Conservation (phyloP, 1,140 invertebrate genomes). For the Latrodectus geometricus region DNA sequence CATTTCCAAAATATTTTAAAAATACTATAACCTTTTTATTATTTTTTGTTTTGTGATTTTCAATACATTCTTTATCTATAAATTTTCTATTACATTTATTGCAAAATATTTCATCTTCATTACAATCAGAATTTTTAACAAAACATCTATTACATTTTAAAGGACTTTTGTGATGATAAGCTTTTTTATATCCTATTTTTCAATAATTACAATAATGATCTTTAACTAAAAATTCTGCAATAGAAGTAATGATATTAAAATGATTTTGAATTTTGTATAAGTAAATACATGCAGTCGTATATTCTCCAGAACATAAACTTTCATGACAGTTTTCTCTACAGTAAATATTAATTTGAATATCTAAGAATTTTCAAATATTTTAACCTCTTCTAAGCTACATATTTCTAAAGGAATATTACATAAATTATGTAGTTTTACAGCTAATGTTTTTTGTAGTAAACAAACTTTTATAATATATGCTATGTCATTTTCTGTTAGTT, state of each 20-base stretch:
- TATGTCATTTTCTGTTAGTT: too few species aligned
- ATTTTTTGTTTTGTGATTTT: conserved; percentile 7
- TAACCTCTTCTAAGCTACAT: too few species aligned
- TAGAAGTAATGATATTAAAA: conserved; percentile 20
- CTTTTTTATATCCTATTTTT: conserved; percentile 6
- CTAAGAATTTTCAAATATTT: too few species aligned
- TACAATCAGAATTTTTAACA: too few species aligned
- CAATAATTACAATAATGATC: conserved; percentile 19
- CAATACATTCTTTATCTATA: conserved; percentile 2
- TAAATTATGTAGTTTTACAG: too few species aligned
- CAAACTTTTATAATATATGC: too few species aligned
- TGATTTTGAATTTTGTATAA: conserved; percentile 7
- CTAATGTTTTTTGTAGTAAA: too few species aligned
- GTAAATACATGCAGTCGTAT: not conserved
- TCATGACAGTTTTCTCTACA: conserved; percentile 23
- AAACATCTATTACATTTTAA: conserved; percentile 30
- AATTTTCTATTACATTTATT: too few species aligned
- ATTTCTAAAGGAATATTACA: too few species aligned
- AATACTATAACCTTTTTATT: not conserved
- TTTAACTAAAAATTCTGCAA: conserved; percentile 13
- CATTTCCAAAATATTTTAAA: not conserved
- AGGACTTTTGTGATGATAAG: not conserved
- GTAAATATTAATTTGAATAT: too few species aligned
- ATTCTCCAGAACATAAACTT: not conserved
- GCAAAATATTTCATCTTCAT: too few species aligned